phyloP scores from a whole-genome alignment of 2,113 vertebrate genomes.

The Mus musculus region GRCm39 chr10:115743001-115743500 shows the following conservation, averaged over 20 bases:
- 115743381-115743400: not conserved
- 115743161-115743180: too few species aligned
- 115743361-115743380: not conserved
- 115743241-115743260: not conserved
- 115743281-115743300: not conserved
- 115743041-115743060: not conserved
- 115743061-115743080: not conserved
- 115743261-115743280: not conserved
- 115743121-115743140: not conserved
- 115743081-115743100: not conserved
- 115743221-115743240: too few species aligned
- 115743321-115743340: not conserved
- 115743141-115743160: too few species aligned
- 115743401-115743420: not conserved
- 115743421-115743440: not conserved
- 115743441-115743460: not conserved
- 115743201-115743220: not conserved
- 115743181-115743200: not conserved
- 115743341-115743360: not conserved
- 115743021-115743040: not conserved
- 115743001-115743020: not conserved
- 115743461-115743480: not conserved
- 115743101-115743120: not conserved
- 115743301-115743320: not conserved
- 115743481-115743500: not conserved